Percentiles rank a stretch among this genome's conserved stretches.
Conservation (phyloP, 2,888 invertebrate species). For the Hofmannophila pseudospretella region DNA sequence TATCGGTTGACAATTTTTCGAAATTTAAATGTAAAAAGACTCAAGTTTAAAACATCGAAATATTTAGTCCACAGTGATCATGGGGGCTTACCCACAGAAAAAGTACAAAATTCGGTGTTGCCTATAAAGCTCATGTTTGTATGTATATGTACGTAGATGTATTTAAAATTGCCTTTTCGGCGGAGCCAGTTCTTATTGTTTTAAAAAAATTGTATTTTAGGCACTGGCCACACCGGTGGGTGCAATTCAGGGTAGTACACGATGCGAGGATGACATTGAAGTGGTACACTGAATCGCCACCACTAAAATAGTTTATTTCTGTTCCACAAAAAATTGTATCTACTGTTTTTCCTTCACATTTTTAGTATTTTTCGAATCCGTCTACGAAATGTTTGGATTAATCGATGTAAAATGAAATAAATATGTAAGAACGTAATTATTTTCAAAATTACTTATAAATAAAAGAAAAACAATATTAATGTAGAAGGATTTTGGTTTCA, state of each 20-base stretch:
- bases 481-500: constrained; percentile 70
- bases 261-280: no score
- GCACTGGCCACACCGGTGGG: no score
- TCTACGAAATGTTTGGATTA: constrained; percentile 73
- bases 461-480: constrained; percentile 57
- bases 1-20: constrained; percentile 74
- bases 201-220: constrained; percentile 59
- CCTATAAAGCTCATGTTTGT: constrained; percentile 68
- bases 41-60: constrained; percentile 74
- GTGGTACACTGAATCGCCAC: no score
- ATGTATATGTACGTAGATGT: constrained; percentile 67
- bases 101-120: constrained; percentile 78
- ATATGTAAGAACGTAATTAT: constrained; percentile 65
- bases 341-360: constrained; percentile 59
- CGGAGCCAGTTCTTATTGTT: constrained; percentile 55
- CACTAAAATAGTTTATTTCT: constrained; percentile 59
- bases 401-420: constrained; percentile 58
- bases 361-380: constrained; percentile 70
- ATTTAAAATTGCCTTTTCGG: constrained; percentile 65
- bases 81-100: constrained; percentile 67
- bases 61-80: constrained; percentile 74
- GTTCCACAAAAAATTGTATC: constrained; percentile 56
- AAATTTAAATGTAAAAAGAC: constrained; percentile 64
- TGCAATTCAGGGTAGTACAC: no score
- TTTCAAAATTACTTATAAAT: constrained; percentile 73